Base-by-base conservation (phyloP, 2,888 invertebrate genomes). In the Cephus pulcher region DNA sequence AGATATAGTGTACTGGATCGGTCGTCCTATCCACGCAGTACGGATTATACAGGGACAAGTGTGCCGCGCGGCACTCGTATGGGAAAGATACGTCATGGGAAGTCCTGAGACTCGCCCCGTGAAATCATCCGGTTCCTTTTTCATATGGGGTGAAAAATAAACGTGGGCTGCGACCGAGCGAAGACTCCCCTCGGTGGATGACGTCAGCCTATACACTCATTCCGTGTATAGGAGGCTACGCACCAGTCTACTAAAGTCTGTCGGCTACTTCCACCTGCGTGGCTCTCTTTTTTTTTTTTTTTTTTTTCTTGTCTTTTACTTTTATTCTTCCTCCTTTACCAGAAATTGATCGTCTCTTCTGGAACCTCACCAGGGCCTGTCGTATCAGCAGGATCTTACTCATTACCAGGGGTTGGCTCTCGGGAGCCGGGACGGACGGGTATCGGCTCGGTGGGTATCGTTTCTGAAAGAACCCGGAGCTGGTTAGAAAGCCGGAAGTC, bases 51-150 rank as follows among this genome's bases (percentile, higher is more conserved):
- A 56, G 56, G 56, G 71, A 33, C 71, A 34, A 34, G 71, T 71
- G 34, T 71, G 32, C 23, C 34, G 34, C 30, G 34, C 71, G 71
- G 30, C 71, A 34, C 71, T 32, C 23, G 23, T 56, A 56, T 56
- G 56, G 56, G 56, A 77, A 69, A 77, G 40, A 77, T 79, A 82
- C 85, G 86, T 86, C 84, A 86, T 84, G 84, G 85, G 84, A 87
- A 87, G 88, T 85, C 84, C 84, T 83, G 82, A 80, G 78, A 82
- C 81, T 80, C 82, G 82, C 75, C 82, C 80, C 81, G 82, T 83
- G 82, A 83, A 86, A 85, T 87, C 86, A 87, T 87, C 87, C 88
- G 87, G 85, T 88, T 86, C 84, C 86, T 85, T 82, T 86, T 86
- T 81, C 85, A 84, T 82, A 84, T 82, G 82, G 84, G 81, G 81